Evolutionary conservation across 2,113 vertebrate genomes (phyloP).

Genomic region (Sus scrofa): T2T-Sscrofa CM000823.6:7515001-7515500

Average conservation of each 20-base stretch:
- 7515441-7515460: background rate
- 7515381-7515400: accelerated
- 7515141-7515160: accelerated
- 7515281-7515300: background rate
- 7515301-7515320: too few relatives aligned
- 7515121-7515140: background rate
- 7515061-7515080: background rate
- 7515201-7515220: background rate
- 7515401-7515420: background rate
- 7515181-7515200: background rate
- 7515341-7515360: background rate
- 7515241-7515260: background rate
- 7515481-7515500: background rate
- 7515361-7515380: accelerated
- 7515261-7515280: background rate
- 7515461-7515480: accelerated
- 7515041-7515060: background rate
- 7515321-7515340: accelerated
- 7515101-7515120: background rate
- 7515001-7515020: background rate
- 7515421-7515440: background rate
- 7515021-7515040: too few relatives aligned
- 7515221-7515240: background rate
- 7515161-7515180: background rate
- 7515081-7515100: background rate